Evolutionary conservation across 2,888 invertebrate species (phyloP), one percentile per base, ranked within the genome.

Genomic region (Morpho deidamia): DNA sequence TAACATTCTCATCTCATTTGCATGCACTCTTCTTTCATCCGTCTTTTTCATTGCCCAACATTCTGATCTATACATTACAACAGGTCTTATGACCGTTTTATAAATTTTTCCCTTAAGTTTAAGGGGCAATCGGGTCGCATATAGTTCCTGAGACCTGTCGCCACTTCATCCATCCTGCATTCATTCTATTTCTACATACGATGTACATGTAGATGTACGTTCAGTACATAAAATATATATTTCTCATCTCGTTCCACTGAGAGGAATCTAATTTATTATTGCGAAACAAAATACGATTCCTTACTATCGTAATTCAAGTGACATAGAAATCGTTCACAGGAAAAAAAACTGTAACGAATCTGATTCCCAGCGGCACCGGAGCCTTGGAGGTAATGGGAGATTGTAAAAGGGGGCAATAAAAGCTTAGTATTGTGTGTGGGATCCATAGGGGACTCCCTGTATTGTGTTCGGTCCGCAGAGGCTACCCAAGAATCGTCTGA

Each of bases 351-450:
- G 78, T 85, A 83, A 81, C 86, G 81, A 88, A 85, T 85, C 85
- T 85, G 82, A 88, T 86, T 87, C 85, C 84, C 85, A 81, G 79
- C 76, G 76, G 83, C 72, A 68, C 67, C 68, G 76, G 73, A 81
- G 81, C 79, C 86, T 83, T 78, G 78, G 78, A 85, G 82, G 87
- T 89, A 89, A 88, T 87, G 81, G 84, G 81, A 86, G 88, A 89
- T 88, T 87, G 86, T 88, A 87, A 88, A 88, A 88, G 82, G 80
- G 83, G 86, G 88, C 88, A 89, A 89, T 89, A 88, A 89, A 88
- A 87, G 86, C 89, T 83, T 86, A 83, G 88, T 81, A 88, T 89
- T 88, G 88, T 89, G 82, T 83, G 83, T 78, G 78, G 79, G 84
- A 78, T 73, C 83, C 86, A 81, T 81, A 78, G 85, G 86, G 87